Evolutionary conservation across 1,140 invertebrate genomes (phyloP).

Genomic region (Cyclargus thomasi): DNA sequence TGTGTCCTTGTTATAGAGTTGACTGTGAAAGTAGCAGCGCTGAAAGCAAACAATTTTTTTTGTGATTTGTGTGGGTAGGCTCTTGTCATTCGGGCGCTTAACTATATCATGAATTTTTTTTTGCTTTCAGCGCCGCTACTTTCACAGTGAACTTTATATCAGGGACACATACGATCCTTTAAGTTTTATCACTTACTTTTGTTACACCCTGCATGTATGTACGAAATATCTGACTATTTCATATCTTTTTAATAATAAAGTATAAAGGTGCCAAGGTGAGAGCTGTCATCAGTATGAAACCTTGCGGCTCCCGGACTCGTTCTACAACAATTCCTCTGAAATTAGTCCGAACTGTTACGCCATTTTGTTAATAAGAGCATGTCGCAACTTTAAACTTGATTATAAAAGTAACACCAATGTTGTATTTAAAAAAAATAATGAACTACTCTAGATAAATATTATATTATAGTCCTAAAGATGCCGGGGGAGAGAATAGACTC

Average conservation of each 20-base stretch:
- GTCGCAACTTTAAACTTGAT: background rate
- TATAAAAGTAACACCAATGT: background rate
- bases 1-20: too few species aligned
- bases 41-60: too few species aligned
- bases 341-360: background rate
- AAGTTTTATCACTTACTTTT: too few species aligned
- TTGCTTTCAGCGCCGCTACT: too few species aligned
- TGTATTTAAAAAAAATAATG: background rate
- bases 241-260: background rate
- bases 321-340: background rate
- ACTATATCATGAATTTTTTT: too few species aligned
- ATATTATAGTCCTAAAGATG: background rate
- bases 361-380: background rate
- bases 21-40: too few species aligned
- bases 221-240: background rate
- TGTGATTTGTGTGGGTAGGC: too few species aligned
- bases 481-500: too few species aligned
- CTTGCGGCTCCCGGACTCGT: background rate
- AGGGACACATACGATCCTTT: too few species aligned
- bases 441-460: background rate
- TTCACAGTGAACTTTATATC: too few species aligned
- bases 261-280: background rate
- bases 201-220: too few species aligned
- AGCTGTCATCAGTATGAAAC: background rate
- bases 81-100: too few species aligned